Evolutionary conservation across 2,797 vertebrate genomes (phyloP), one percentile per base, ranked within the genome.

Genomic region (Oryzias sinensis): DNA sequence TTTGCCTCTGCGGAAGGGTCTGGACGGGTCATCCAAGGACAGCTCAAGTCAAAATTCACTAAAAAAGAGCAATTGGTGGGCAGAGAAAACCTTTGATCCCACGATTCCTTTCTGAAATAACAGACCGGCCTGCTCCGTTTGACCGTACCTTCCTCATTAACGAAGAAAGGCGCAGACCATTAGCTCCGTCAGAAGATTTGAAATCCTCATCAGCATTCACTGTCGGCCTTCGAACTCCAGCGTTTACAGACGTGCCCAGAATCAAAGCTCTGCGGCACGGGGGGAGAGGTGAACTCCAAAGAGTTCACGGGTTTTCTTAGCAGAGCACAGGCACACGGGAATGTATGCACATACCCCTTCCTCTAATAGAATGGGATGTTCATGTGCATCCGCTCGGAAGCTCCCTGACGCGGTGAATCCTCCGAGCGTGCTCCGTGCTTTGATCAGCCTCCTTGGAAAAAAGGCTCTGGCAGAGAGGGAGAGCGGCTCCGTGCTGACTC

Each of bases 401-500:
- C 71, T 77, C 66, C 62, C 68, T 74, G 84, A 81, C 46, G 53
- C 15, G 49, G 25, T 18, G 76, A 74, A 61, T 79, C 81, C 83
- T 84, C 76, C 22, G 77, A 74, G 76, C 33, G 22, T 49, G 6
- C 73, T 49, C 44, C 5, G 13, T 24, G 52, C 85, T 89, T 88
- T 83, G 65, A 76, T 83, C 62, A 78, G 64, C 65, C 74, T 62
- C 53, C 63, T 79, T 79, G 79, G 68, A 84, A 76, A 81, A 81
- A 72, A 65, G 50, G 29, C 14, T 4, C 65, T 72, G 67, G 65
- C 69, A 70, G 69, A 45, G 46, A 27, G n/a, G n/a, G 54, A 27
- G 54, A 22, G 59, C 46, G 72, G 82, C 76, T 83, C 81, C 79
- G 83, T 82, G 84, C 84, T 82, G 83, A 88, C 69, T 66, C 7